Evolutionary conservation across 2,888 invertebrate species (phyloP).

Genomic region (Sinotaia quadrata): DNA sequence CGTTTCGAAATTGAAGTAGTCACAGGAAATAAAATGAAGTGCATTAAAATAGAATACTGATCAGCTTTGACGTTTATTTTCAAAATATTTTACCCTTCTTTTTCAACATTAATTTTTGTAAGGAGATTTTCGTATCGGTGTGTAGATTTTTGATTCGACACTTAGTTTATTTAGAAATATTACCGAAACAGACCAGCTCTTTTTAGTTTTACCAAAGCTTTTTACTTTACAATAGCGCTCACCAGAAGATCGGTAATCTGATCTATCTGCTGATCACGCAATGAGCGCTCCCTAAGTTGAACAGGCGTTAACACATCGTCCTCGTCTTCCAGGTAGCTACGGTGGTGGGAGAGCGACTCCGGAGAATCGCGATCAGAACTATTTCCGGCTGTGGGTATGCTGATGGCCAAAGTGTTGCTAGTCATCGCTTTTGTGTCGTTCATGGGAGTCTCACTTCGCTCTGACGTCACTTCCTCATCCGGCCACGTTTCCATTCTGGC

Average conservation of each 20-base stretch:
- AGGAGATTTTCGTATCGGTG: no score
- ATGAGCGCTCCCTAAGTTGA: slow-evolving; percentile 40
- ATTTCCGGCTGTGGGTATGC: slow-evolving; percentile 61
- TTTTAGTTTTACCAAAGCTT: slow-evolving; percentile 27
- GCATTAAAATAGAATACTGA: no score
- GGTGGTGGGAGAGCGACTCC: not conserved
- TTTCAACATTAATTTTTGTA: no score
- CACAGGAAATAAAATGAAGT: no score
- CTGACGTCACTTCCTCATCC: not conserved
- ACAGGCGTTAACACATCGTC: slow-evolving; percentile 24
- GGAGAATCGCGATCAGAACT: slow-evolving; percentile 53
- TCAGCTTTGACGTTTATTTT: no score
- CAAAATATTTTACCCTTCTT: no score
- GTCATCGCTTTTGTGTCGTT: not conserved
- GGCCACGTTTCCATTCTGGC: no score
- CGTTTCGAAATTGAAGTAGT: no score
- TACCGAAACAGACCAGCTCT: no score
- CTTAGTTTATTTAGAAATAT: no score
- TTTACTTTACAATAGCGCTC: slow-evolving; percentile 30
- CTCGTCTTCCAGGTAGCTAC: slow-evolving; percentile 9
- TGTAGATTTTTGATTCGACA: no score
- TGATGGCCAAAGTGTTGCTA: slow-evolving; percentile 46
- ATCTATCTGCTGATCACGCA: slow-evolving; percentile 51
- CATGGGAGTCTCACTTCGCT: not conserved
- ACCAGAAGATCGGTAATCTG: slow-evolving; percentile 50